Conservation (phyloP, 2,113 vertebrate species). For the Laticauda laticaudata region DNA sequence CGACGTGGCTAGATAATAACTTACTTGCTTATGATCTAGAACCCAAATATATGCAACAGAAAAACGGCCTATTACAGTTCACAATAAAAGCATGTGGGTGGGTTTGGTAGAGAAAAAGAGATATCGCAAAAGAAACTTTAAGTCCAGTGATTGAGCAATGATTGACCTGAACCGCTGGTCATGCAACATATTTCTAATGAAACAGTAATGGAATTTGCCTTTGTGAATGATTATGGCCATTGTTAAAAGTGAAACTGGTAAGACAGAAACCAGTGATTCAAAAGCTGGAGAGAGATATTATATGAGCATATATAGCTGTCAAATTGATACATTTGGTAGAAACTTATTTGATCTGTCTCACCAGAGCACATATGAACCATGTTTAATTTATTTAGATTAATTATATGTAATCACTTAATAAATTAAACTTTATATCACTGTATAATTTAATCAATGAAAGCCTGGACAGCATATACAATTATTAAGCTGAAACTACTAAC, state of each 20-base stretch:
- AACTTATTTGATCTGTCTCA: neutral
- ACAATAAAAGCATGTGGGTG: neutral
- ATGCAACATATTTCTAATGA: neutral
- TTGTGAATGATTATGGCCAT: neutral
- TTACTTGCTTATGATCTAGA: neutral
- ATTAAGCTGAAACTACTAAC: neutral
- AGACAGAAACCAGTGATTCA: neutral
- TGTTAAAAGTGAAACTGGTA: neutral
- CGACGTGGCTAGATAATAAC: neutral
- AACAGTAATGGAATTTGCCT: neutral
- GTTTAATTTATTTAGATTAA: neutral
- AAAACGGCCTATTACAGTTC: neutral
- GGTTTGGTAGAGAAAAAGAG: neutral
- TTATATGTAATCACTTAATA: neutral
- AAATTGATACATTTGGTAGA: neutral
- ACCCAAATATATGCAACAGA: neutral
- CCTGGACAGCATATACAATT: neutral
- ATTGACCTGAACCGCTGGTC: neutral
- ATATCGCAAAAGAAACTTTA: neutral
- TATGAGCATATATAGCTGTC: neutral
- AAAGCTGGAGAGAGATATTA: neutral
- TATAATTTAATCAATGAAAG: neutral
- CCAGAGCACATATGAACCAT: neutral
- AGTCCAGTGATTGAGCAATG: neutral
- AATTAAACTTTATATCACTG: neutral